Evolutionary conservation across 2,113 vertebrate genomes (phyloP).

Genomic region (Burhinus bistriatus): DNA sequence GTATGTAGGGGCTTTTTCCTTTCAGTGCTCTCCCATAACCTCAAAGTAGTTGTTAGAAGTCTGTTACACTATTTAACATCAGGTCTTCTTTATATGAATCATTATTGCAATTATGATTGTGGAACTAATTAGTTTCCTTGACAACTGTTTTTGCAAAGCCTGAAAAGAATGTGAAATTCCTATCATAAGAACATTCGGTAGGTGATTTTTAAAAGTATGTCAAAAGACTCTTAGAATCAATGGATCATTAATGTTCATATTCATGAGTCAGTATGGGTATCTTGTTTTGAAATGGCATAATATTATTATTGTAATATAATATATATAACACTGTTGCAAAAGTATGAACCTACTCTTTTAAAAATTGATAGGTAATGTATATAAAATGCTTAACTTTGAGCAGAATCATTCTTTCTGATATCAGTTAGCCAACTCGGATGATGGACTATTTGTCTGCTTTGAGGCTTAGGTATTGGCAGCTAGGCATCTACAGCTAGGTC

Average conservation of each 20-base stretch:
- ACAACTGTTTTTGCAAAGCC: slow-evolving; percentile 20
- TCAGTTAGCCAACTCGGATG: background rate
- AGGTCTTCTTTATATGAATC: background rate
- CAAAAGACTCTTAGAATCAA: background rate
- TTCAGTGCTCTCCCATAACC: background rate
- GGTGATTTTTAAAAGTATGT: background rate
- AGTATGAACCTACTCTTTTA: background rate
- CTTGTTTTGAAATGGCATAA: background rate
- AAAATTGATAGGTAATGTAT: background rate
- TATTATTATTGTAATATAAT: background rate
- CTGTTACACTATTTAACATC: background rate
- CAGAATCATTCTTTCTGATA: background rate
- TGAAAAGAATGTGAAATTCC: slow-evolving; percentile 3
- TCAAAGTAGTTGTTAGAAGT: background rate
- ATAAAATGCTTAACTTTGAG: background rate
- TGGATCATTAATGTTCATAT: background rate
- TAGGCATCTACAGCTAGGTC: background rate
- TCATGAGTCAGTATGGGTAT: background rate
- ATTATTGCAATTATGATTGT: slow-evolving; percentile 3
- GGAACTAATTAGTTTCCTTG: slow-evolving; percentile 36
- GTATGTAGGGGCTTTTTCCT: background rate
- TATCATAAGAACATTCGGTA: background rate
- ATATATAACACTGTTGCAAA: background rate
- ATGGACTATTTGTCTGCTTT: background rate
- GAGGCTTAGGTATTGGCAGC: background rate